A percentile compares a stretch with the other conserved stretches of the same genome.
These are phyloP conservation scores for Pelochelys cantorii DNA, from an alignment of 2,797 vertebrate genomes.

Conservation along the genomic window DNA sequence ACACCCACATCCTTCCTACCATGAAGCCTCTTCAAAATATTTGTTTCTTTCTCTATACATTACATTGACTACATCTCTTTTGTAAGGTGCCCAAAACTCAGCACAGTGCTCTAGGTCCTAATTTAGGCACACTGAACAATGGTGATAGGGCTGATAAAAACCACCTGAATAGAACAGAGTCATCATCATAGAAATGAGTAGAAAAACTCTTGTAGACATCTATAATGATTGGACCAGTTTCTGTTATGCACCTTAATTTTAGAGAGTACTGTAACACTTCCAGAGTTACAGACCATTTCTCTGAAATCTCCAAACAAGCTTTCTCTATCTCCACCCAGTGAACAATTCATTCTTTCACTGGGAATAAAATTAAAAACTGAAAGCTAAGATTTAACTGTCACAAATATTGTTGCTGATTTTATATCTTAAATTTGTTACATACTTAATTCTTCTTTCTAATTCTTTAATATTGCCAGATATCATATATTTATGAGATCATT, in stretches of 20 bases:
- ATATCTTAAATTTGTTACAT: neutral
- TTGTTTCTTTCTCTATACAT: neutral
- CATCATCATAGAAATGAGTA: neutral
- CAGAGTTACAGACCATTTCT: neutral
- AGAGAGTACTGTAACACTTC: neutral
- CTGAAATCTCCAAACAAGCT: neutral
- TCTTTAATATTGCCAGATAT: constrained; percentile 7
- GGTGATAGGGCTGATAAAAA: neutral
- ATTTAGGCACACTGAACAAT: neutral
- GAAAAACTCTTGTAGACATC: neutral
- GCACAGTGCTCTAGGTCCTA: neutral
- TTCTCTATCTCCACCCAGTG: neutral
- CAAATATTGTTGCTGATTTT: neutral
- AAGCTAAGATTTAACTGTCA: neutral
- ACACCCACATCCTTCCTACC: neutral
- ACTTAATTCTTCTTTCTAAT: neutral
- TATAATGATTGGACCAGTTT: neutral
- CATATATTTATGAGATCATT: neutral
- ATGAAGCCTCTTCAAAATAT: neutral
- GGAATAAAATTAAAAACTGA: neutral
- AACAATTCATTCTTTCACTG: neutral
- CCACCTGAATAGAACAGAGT: neutral
- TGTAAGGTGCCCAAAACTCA: neutral
- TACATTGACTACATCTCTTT: neutral
- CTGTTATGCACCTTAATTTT: fast-evolving